Base-by-base conservation (phyloP, 2,113 vertebrate species). In the Bos indicus region DNA sequence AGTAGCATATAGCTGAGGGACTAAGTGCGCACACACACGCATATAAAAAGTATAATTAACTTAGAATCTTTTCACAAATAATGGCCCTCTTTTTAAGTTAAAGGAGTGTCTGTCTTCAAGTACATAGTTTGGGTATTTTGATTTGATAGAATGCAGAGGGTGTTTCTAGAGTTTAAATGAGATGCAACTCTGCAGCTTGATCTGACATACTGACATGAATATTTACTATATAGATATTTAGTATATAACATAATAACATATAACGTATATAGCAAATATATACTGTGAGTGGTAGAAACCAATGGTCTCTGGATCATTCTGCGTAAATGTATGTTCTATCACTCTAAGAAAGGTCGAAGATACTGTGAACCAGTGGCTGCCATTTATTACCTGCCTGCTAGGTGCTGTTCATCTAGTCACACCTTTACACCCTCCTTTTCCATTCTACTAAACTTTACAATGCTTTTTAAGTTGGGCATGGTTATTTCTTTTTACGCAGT, bases 401-500 rank as follows among this genome's bases (percentile, higher is more conserved):
- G 28, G 25, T 59, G 57, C 59, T 88, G 6, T 89, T 87, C 26
- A n/a, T 51, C 43, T 88, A 2, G 59, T 92, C 26, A 19, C 14
- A 36, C 19, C 15, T 88, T 93, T 48, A 26, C 36, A 17, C 2
- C 36, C 48, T 28, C 40, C 21, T n/a, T 25, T 40, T 6, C 26
- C 5, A 17, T 13, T 15, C 7, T 74, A 15, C 13, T 56, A 40
- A 95, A 33, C 13, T 92, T 64, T 93, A 33, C 2, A 84, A 40
- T 96, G 60, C 14, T 82, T 95, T 71, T 90, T 60, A 11, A 90
- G 77, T 88, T 92, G 83, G 59, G 56, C 21, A 83, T 82, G 51
- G 33, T 43, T 96, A 78, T 89, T 97, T 97, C 12, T 25, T 91
- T 95, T 95, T 46, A 78, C 71, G 57, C n/a, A 60, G 54, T 16